Percentiles rank a stretch among this genome's conserved stretches.
phyloP scores from a whole-genome alignment of 2,797 vertebrate species.

The Darevskia mixta region DNA sequence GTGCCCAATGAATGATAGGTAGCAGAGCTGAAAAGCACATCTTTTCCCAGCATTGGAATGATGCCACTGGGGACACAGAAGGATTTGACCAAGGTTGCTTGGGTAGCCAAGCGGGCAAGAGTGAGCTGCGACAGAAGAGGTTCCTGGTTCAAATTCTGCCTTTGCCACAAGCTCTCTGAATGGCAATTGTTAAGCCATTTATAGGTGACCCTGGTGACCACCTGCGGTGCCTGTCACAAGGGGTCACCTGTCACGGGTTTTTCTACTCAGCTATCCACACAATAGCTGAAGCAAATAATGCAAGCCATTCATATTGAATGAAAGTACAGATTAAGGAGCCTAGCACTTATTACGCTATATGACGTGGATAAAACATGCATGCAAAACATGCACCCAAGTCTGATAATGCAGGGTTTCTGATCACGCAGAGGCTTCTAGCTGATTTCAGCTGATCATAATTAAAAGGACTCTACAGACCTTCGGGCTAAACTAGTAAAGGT shows the following conservation, averaged over 20 bases:
- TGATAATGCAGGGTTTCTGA: too few species aligned
- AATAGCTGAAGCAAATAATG: not conserved
- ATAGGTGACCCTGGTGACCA: not conserved
- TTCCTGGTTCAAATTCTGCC: not conserved
- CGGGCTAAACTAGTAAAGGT: too few species aligned
- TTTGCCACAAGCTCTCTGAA: not conserved
- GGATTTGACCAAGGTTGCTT: not conserved
- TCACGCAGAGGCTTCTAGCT: too few species aligned
- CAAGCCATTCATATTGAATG: not conserved
- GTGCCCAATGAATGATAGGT: not conserved
- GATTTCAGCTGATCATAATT: too few species aligned
- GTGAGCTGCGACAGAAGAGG: not conserved
- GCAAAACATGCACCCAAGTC: not conserved
- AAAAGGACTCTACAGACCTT: too few species aligned
- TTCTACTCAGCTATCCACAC: not conserved
- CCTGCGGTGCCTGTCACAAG: not conserved
- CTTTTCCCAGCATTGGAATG: not conserved
- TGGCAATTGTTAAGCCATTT: not conserved
- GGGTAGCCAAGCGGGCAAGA: not conserved
- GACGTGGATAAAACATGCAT: not conserved
- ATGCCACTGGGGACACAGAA: not conserved
- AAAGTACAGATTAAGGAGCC: not conserved
- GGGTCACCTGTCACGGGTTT: not conserved
- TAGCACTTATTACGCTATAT: not conserved
- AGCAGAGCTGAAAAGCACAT: constrained; percentile 6